These are phyloP conservation scores for Lepilemur septentrionalis DNA, from an alignment of 2,797 vertebrate species.

Conservation along the genomic window DNA sequence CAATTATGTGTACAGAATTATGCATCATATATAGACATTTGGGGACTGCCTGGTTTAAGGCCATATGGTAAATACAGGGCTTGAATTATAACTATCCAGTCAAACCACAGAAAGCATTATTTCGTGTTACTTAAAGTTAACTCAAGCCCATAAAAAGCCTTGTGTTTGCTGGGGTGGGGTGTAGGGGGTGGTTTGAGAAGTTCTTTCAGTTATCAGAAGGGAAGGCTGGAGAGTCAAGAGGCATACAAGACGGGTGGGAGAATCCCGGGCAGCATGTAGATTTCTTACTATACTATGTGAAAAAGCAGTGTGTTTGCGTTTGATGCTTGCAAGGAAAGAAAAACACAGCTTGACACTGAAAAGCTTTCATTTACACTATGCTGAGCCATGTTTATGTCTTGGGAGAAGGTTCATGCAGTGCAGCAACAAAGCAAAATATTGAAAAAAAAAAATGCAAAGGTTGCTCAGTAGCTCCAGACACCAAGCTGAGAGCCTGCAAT, in stretches of 20 bases:
- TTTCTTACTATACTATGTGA: neutral
- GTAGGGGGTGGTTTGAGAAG: neutral
- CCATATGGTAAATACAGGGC: neutral
- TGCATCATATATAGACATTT: neutral
- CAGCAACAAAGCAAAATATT: conserved; percentile 33
- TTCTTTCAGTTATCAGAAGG: neutral
- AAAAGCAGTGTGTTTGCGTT: neutral
- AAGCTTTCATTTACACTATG: conserved; percentile 38
- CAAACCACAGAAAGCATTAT: neutral
- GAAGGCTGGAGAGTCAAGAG: neutral
- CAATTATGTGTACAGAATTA: neutral
- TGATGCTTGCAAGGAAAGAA: conserved; percentile 57
- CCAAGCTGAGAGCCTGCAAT: neutral
- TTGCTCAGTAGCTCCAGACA: conserved; percentile 37
- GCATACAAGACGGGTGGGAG: neutral
- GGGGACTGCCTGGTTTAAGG: neutral
- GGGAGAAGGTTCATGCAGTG: neutral
- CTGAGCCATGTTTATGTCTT: conserved; percentile 43
- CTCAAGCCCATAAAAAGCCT: neutral
- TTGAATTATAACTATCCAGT: neutral
- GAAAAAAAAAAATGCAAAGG: neutral
- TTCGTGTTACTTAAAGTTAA: neutral
- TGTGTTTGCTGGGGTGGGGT: neutral
- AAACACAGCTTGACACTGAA: conserved; percentile 36
- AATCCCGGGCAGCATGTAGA: neutral